Evolutionary conservation across 2,797 vertebrate genomes (phyloP).

Genomic region (Peromyscus nudipes): DNA sequence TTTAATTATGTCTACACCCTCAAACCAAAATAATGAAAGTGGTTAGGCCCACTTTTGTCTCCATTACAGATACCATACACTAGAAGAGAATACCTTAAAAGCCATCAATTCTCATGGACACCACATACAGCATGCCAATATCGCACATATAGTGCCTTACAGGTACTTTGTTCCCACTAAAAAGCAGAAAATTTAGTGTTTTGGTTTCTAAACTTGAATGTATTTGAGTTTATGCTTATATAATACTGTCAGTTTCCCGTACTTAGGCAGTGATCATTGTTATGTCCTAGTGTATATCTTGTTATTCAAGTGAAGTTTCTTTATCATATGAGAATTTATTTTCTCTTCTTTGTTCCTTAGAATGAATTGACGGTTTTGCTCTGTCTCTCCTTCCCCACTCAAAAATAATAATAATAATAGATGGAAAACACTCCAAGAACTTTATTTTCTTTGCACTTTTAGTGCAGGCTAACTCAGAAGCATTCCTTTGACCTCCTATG

Average conservation of each 20-base stretch:
- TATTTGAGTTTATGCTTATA: slow-evolving; percentile 28
- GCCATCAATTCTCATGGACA: neutral
- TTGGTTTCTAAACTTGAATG: slow-evolving; percentile 36
- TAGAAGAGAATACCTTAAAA: neutral
- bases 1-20: neutral
- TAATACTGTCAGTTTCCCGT: slow-evolving; percentile 29
- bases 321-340: slow-evolving; percentile 26
- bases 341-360: slow-evolving; percentile 16
- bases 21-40: slow-evolving; percentile 48
- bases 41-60: neutral
- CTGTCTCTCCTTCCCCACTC: neutral
- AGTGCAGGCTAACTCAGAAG: slow-evolving; percentile 27
- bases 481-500: neutral
- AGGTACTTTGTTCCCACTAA: slow-evolving; percentile 32
- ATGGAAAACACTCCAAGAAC: slow-evolving; percentile 6
- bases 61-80: neutral
- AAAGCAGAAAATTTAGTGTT: neutral
- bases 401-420: neutral
- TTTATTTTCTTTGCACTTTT: slow-evolving; percentile 26
- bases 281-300: neutral
- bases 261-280: neutral
- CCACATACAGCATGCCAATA: neutral
- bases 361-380: neutral
- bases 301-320: slow-evolving; percentile 5
- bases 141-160: neutral